Evolutionary conservation across 2,797 vertebrate genomes (phyloP).

Genomic region (Fundulus diaphanus): DNA sequence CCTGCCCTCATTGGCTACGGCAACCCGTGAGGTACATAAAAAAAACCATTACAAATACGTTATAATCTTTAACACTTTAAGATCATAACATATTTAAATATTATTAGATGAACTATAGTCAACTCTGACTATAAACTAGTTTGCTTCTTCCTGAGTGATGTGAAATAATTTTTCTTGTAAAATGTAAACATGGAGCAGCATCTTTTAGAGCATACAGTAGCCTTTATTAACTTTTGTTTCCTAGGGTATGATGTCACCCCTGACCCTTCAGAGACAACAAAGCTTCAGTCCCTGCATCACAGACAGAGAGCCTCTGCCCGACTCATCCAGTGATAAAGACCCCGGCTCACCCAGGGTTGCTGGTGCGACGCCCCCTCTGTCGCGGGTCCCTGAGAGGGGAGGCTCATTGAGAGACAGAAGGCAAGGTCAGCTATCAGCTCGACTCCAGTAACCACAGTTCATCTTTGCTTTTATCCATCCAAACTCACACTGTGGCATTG

Average conservation of each 20-base stretch:
- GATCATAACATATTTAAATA: no score
- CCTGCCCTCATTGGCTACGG: no score
- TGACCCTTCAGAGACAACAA: constrained; percentile 68
- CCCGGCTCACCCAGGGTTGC: constrained; percentile 65
- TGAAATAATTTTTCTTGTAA: background rate
- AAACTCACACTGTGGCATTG: no score
- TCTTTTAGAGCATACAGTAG: background rate
- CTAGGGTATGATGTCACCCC: constrained; percentile 75
- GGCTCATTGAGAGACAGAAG: constrained; percentile 72
- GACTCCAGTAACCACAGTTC: background rate
- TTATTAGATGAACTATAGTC: background rate
- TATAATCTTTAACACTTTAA: no score
- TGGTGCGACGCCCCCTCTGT: constrained; percentile 59
- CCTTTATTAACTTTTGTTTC: background rate
- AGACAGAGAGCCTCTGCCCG: constrained; percentile 74
- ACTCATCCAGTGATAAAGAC: constrained; percentile 72
- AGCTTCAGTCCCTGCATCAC: constrained; percentile 79
- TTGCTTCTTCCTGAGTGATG: background rate
- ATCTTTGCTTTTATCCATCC: no score
- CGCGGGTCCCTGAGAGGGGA: constrained; percentile 54
- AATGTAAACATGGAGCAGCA: background rate
- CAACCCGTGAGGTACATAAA: no score
- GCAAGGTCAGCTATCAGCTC: constrained; percentile 42
- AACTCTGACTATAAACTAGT: no score
- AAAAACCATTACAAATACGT: no score